Base-by-base conservation (phyloP, 23 tunicate genomes). In the Ascidia mentula region DNA sequence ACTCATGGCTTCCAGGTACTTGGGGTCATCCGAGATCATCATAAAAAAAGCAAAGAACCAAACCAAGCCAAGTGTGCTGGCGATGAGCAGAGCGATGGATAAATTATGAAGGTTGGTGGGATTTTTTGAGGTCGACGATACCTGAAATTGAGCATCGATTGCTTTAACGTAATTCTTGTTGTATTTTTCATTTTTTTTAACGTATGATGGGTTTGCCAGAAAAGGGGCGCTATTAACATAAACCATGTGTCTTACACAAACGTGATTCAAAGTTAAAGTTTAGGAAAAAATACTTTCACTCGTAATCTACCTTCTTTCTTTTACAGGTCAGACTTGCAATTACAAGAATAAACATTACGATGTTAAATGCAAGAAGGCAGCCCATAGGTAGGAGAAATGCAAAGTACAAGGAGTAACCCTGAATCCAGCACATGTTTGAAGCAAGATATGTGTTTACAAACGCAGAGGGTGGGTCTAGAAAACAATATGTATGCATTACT, bases 341-440 rank as follows among this genome's bases (percentile, higher is more conserved):
- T 26, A 88, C 88, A 17, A 82, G 36, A 31, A 34, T 26, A 46
- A 59, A 82, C n/a, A 83, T 78, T 2, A 82, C 31, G 26, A 72
- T 39, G 76, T 88, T 88, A 71, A 88, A 82, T 39, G 59, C 32
- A 26, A 88, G 45, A 32, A 82, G 45, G 22, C 84, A 35, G 22
- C 79, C 94, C 2, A 83, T 79, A 3, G 94, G 94, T 6, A 82
- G 45, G 0, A 88, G 80, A 45, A 88, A 88, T 20, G 84, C 79
- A 38, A 82, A 69, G 74, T 82, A 82, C 9, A 88, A 79, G 36
- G 86, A 82, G 36, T 60, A 77, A 31, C 83, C 82, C 1, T 88
- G 87, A 30, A 88, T 32, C 94, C 94, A 88, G 75, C 94, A 88
- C 75, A 88, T 45, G 46, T 83, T 88, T 0, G 45, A 71, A 17